Evolutionary conservation across 1,140 invertebrate species (phyloP).

Genomic region (Eupeodes corollae): DNA sequence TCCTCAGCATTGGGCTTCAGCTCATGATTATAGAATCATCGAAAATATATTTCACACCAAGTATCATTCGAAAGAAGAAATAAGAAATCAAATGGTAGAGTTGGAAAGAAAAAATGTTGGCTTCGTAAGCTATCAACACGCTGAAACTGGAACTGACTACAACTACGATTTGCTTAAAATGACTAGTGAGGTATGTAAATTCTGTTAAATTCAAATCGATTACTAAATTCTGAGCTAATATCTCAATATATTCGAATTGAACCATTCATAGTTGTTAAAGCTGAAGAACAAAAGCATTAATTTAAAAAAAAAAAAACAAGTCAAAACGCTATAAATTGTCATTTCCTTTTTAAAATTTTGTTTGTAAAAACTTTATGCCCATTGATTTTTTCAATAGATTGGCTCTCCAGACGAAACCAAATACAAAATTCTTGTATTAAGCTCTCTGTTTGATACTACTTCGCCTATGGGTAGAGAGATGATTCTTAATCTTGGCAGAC

Average conservation of each 20-base stretch:
- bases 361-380: too few species aligned
- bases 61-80: constrained; percentile 53
- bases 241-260: too few species aligned
- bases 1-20: constrained; percentile 63
- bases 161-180: constrained; percentile 32
- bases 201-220: too few species aligned
- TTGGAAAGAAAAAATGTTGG: constrained; percentile 43
- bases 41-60: constrained; percentile 44
- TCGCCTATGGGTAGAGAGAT: constrained; percentile 78
- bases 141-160: constrained; percentile 28
- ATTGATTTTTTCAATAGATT: constrained; percentile 43
- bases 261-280: too few species aligned
- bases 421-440: constrained; percentile 69
- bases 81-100: constrained; percentile 49
- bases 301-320: too few species aligned
- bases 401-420: constrained; percentile 65
- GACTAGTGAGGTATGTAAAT: constrained; percentile 30
- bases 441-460: constrained; percentile 64
- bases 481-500: constrained; percentile 65
- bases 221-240: too few species aligned
- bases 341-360: too few species aligned
- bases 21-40: constrained; percentile 57
- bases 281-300: too few species aligned
- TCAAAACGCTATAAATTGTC: constrained; percentile 43
- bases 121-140: constrained; percentile 31